A percentile compares a stretch with the other conserved stretches of the same genome.
Conservation (phyloP, 2,797 vertebrate genomes). For the Melanogrammus aeglefinus region DNA sequence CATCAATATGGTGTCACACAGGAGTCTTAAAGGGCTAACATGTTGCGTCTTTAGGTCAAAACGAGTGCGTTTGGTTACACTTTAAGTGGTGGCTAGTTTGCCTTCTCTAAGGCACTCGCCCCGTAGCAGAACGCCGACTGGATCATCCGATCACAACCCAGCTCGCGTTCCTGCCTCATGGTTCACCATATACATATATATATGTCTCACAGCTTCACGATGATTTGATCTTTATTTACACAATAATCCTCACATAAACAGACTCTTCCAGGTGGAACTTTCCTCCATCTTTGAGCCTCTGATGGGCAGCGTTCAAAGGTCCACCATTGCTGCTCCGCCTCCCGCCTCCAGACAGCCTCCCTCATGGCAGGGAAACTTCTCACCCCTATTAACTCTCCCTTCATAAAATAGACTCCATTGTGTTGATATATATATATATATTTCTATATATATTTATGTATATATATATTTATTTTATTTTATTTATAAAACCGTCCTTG, state of each 20-base stretch:
- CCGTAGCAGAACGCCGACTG: conserved; percentile 38
- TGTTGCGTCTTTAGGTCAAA: conserved; percentile 18
- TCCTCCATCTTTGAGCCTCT: conserved; percentile 71
- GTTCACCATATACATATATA: conserved; percentile 15
- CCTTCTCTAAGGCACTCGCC: conserved; percentile 75
- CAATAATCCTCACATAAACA: conserved; percentile 75
- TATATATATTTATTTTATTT: conserved; percentile 19
- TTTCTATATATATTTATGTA: conserved; percentile 25
- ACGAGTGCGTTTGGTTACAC: conserved; percentile 4
- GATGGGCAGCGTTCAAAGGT: conserved; percentile 92
- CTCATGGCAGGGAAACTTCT: no score
- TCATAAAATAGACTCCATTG: conserved; percentile 74
- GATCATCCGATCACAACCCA: neutral
- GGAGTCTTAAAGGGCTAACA: neutral
- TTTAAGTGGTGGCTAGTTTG: neutral
- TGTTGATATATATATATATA: conserved; percentile 44
- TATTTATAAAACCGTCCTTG: conserved; percentile 70
- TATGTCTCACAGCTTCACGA: neutral
- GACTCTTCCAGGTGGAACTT: conserved; percentile 46
- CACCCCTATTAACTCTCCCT: conserved; percentile 69
- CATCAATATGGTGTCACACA: no score
- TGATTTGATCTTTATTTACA: conserved; percentile 85
- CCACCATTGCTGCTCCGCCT: conserved; percentile 62
- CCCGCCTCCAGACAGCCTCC: conserved; percentile 50
- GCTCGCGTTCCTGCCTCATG: neutral